Evolutionary conservation across 2,797 vertebrate genomes (phyloP).

Genomic region (Amniataba percoides): DNA sequence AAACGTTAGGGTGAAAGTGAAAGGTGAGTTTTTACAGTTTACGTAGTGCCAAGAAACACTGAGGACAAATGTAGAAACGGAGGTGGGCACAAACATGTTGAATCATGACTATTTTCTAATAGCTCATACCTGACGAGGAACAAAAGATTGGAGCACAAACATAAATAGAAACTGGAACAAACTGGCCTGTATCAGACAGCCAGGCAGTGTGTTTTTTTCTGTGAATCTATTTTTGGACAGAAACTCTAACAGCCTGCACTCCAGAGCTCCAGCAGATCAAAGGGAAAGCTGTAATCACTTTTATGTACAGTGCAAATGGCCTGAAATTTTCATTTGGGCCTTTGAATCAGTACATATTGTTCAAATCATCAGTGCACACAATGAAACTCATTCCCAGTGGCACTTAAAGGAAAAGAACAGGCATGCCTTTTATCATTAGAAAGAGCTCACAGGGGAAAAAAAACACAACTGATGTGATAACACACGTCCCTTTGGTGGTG

Average conservation of each 20-base stretch:
- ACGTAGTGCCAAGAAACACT: constrained; percentile 21
- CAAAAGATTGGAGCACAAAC: constrained; percentile 37
- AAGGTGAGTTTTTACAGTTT: constrained; percentile 26
- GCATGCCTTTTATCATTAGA: constrained; percentile 42
- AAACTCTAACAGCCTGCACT: constrained; percentile 41
- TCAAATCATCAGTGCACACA: constrained; percentile 26
- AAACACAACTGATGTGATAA: constrained; percentile 40
- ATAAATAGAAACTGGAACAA: constrained; percentile 68
- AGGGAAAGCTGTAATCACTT: constrained; percentile 48
- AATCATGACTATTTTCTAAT: constrained; percentile 65
- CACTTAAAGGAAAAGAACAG: constrained; percentile 11
- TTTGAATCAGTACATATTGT: constrained; percentile 45
- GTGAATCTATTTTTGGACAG: constrained; percentile 69
- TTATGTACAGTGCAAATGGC: constrained; percentile 48
- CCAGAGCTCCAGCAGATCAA: constrained; percentile 50
- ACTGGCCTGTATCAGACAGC: constrained; percentile 43
- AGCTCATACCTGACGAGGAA: constrained; percentile 69
- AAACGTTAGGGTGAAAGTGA: not conserved
- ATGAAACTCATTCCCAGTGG: constrained; percentile 8
- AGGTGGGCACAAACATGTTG: constrained; percentile 62
- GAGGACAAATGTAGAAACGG: not conserved
- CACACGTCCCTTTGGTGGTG: constrained; percentile 25
- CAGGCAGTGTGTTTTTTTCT: constrained; percentile 13
- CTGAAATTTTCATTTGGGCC: constrained; percentile 30
- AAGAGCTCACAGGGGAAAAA: constrained; percentile 12